Conservation (phyloP, 2,888 invertebrate genomes). For the Pogonocherus hispidulus region DNA sequence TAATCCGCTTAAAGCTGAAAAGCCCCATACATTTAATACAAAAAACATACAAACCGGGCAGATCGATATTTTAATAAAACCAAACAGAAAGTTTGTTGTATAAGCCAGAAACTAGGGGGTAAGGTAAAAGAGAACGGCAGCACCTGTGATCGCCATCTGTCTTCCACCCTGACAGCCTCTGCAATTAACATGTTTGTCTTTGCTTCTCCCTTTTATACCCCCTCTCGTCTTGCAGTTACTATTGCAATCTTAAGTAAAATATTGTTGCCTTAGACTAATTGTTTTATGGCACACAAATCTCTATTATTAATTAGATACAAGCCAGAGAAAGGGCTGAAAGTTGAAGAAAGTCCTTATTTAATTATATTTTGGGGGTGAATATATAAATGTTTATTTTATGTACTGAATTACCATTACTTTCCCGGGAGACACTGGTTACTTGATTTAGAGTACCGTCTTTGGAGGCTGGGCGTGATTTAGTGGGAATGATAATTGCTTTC, state of each 20-base stretch:
- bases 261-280: conserved; percentile 52
- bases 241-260: conserved; percentile 46
- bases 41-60: conserved; percentile 27
- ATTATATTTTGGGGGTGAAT: conserved; percentile 48
- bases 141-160: conserved; percentile 64
- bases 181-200: conserved; percentile 64
- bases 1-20: conserved; percentile 13
- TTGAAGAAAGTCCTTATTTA: conserved; percentile 56
- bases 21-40: conserved; percentile 21
- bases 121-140: conserved; percentile 49
- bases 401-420: conserved; percentile 47
- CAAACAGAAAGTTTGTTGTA: conserved; percentile 32
- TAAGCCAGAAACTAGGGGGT: conserved; percentile 34
- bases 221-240: conserved; percentile 42
- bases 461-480: conserved; percentile 47
- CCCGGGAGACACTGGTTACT: conserved; percentile 43
- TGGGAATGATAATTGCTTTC: conserved; percentile 38
- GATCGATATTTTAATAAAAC: conserved; percentile 39
- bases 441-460: conserved; percentile 52
- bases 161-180: conserved; percentile 61
- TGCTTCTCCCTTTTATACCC: conserved; percentile 49
- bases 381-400: conserved; percentile 55
- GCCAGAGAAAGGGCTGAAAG: conserved; percentile 53
- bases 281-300: conserved; percentile 54
- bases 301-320: conserved; percentile 59